Evolutionary conservation across 1,140 invertebrate genomes (phyloP), one percentile per base, ranked within the genome.

Genomic region (Theocolax elegans): DNA sequence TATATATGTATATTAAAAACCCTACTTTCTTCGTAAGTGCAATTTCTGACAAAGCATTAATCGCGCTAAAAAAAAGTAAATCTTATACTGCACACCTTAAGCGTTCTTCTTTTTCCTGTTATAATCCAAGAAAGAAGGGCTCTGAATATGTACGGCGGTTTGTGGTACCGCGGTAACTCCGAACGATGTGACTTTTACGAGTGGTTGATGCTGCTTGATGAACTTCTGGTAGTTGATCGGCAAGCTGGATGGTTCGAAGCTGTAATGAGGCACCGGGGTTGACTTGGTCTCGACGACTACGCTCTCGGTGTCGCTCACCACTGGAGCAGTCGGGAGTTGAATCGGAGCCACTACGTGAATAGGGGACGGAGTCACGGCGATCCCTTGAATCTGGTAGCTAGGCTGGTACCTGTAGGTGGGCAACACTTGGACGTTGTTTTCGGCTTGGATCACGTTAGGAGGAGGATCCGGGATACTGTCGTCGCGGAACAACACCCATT

Each of bases 381-480:
- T n/a, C n/a, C n/a, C n/a, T n/a, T n/a, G n/a, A n/a, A n/a, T n/a
- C 42, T 44, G n/a, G 10, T 9, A 13, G 1, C 25, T 19, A 12
- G 51, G 19, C 1, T 19, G 38, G 17, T 46, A 10, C 29, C 51
- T 9, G 49, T 19, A 51, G 7, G 42, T 38, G 7, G 65, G 42
- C 54, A 58, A 17, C 8, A 67, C 65, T 31, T 46, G 65, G 19
- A 67, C 65, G 29, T 38, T 38, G 31, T 67, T 56, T 29, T 59
- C 53, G 12, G 42, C 29, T n/a, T 25, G 29, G 44, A 59, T 40
- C 40, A 59, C 65, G 44, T 58, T 48, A 13, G 42, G 42, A 2
- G 54, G 65, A n/a, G 65, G 54, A 9, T 67, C 48, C 0, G 58
- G 48, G 9, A 35, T 31, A 21, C 27, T 63, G 38, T 46, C 21